A percentile compares a stretch with the other conserved stretches of the same genome.
Conservation (phyloP, 2,888 invertebrate genomes). For the Apodemia mormo region DNA sequence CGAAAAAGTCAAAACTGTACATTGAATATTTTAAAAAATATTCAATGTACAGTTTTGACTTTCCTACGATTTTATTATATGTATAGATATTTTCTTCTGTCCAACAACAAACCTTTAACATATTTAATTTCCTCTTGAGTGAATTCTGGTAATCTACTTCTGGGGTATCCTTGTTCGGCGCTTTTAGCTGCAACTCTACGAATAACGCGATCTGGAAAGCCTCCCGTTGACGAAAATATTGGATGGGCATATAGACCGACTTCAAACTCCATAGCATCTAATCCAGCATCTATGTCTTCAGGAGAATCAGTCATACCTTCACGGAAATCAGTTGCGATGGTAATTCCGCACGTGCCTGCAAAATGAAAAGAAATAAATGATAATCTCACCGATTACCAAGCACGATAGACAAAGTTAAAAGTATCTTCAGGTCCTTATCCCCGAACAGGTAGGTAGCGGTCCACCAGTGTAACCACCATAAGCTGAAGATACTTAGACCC, state of each 20-base stretch:
- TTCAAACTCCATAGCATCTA: constrained; percentile 56
- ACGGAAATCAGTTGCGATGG: constrained; percentile 60
- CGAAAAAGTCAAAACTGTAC: too few species aligned
- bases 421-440: too few species aligned
- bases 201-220: constrained; percentile 83
- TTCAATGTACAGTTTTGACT: too few species aligned
- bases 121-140: constrained; percentile 25
- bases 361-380: neutral
- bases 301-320: constrained; percentile 50
- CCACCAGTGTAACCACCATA: too few species aligned
- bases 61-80: too few species aligned
- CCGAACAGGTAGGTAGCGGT: too few species aligned
- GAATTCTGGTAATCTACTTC: constrained; percentile 77
- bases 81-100: neutral
- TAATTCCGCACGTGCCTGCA: constrained; percentile 57
- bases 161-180: constrained; percentile 75
- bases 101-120: neutral
- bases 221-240: constrained; percentile 79
- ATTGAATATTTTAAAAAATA: too few species aligned
- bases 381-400: too few species aligned
- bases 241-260: constrained; percentile 65
- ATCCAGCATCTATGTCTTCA: constrained; percentile 53
- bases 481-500: too few species aligned
- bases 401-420: too few species aligned
- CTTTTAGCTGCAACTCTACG: constrained; percentile 78